Conservation (phyloP, 2,888 invertebrate species). For the Physocephala rufipes region DNA sequence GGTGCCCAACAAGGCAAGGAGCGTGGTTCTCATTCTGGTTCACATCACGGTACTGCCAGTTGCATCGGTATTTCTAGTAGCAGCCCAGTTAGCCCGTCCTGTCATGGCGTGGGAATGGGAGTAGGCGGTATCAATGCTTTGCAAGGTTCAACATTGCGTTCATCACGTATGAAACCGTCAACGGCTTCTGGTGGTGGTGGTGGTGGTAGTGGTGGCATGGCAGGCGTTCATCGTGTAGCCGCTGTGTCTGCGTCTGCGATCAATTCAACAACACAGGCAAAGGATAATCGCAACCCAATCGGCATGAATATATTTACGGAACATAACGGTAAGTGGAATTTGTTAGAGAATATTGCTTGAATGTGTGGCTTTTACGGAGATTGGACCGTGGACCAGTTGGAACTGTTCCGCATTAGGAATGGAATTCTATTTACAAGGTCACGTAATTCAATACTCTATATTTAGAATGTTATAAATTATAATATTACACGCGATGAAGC, state of each 20-base stretch:
- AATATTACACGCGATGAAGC: too few relatives aligned
- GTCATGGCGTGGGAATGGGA: conserved; percentile 59
- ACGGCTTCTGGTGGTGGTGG: conserved; percentile 49
- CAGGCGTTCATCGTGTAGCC: conserved; percentile 44
- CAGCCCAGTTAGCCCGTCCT: conserved; percentile 58
- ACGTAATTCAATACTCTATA: too few relatives aligned
- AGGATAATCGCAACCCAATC: conserved; percentile 78
- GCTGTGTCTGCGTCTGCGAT: conserved; percentile 40
- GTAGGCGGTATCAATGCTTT: conserved; percentile 55
- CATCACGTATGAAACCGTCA: conserved; percentile 73
- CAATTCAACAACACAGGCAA: conserved; percentile 61
- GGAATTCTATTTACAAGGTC: too few relatives aligned
- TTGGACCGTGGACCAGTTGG: too few relatives aligned
- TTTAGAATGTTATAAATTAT: too few relatives aligned
- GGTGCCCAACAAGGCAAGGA: conserved; percentile 95
- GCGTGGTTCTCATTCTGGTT: conserved; percentile 69
- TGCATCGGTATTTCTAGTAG: conserved; percentile 70
- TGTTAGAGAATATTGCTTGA: too few relatives aligned
- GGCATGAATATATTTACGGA: conserved; percentile 94
- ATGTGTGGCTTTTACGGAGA: too few relatives aligned
- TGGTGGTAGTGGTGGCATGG: conserved; percentile 46
- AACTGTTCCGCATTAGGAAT: too few relatives aligned
- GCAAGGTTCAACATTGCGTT: conserved; percentile 73
- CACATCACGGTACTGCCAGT: conserved; percentile 59
- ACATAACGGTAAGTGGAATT: conserved; percentile 82